Base-by-base conservation (phyloP, 2,888 invertebrate species). In the Dexiosoma caninum region DNA sequence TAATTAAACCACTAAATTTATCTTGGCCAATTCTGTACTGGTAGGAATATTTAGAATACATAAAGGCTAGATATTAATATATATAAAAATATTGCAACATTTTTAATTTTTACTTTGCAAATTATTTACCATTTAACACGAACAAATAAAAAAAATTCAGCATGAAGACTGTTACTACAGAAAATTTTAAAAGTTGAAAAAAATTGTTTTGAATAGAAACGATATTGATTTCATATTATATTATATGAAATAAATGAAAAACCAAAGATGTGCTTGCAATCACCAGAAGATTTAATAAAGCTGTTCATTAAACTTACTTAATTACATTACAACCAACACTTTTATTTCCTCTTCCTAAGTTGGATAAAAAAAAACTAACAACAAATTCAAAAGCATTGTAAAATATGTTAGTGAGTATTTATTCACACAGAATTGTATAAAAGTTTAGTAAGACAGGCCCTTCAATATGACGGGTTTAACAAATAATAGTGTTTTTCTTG, bases 391-490 rank as follows among this genome's bases (percentile, higher is more conserved):
- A 40, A 66, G 30, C 37, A 49, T 49, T 74, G 66, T 57, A 66
- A 59, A 66, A 66, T 66, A 66, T 37, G 40, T 55, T 75, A 49
- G n/a, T n/a, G n/a, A n/a, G 27, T 40, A 60, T 27, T 71, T 49
- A 6, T 37, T 37, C 4, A 66, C 23, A 46, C 40, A 40, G 7
- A 57, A 16, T 19, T 75, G 59, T 53, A 69, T 51, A 60, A 75
- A 67, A 53, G 23, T 12, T 23, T 35, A 44, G 42, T 53, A 32
- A 0, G 0, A 14, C 1, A 14, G 16, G 16, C 2, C 46, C 9
- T 35, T 37, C 46, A n/a, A 14, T 42, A 51, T 10, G 16, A 23
- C 3, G 3, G 12, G 21, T 23, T 3, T 23, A 16, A 21, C 14
- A n/a, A 60, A 60, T 55, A 12, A 46, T 4, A 27, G 12, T 44